phyloP scores from a whole-genome alignment of 2,797 vertebrate species.

The Orientallactaga sibirica region DNA sequence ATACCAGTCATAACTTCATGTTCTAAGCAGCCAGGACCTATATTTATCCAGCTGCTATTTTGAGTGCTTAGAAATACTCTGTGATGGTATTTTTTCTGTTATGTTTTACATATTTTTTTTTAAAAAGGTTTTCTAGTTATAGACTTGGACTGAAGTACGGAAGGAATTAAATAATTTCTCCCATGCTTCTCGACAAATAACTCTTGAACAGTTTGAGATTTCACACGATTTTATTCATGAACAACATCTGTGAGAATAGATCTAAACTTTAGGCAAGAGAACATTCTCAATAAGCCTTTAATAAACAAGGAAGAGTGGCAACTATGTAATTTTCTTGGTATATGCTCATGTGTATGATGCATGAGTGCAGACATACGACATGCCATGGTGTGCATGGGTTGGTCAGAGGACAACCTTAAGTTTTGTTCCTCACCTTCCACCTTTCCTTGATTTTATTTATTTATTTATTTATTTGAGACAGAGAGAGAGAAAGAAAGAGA shows the following conservation, averaged over 20 bases:
- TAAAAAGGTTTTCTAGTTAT: conserved; percentile 83
- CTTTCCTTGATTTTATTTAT: too few relatives aligned
- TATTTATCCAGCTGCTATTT: conserved; percentile 82
- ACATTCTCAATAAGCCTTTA: neutral
- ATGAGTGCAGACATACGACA: too few relatives aligned
- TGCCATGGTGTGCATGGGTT: too few relatives aligned
- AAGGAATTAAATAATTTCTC: conserved; percentile 45
- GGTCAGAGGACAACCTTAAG: too few relatives aligned
- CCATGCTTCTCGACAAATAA: conserved; percentile 12
- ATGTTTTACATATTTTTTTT: conserved; percentile 18
- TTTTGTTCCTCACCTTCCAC: too few relatives aligned
- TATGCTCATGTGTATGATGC: too few relatives aligned
- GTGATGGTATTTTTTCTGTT: conserved; percentile 81
- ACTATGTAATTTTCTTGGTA: too few relatives aligned
- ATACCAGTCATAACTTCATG: conserved; percentile 79
- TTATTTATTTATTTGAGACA: too few relatives aligned
- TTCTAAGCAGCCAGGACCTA: conserved; percentile 76
- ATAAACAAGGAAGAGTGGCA: neutral
- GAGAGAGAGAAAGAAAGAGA: too few relatives aligned
- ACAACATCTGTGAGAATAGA: neutral
- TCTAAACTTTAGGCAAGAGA: conserved; percentile 25
- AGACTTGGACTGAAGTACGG: conserved; percentile 67
- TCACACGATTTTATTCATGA: conserved; percentile 20
- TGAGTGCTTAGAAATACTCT: conserved; percentile 83
- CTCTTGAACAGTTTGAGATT: neutral